phyloP scores from a whole-genome alignment of 2,113 vertebrate genomes.

The Ramphastos sulfuratus region DNA sequence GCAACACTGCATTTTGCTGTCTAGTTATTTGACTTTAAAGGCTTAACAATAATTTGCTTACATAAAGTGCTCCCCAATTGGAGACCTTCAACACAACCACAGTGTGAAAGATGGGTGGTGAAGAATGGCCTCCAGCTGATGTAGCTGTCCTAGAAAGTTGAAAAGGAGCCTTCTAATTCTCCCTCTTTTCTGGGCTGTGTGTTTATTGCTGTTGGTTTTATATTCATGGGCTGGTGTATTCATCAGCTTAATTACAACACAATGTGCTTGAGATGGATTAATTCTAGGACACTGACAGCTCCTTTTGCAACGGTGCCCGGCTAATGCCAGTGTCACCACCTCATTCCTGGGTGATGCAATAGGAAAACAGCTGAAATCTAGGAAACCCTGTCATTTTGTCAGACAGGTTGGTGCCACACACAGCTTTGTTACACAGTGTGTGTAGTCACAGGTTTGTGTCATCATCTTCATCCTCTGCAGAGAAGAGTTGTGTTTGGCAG shows the following conservation, averaged over 20 bases:
- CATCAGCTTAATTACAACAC: slow-evolving; percentile 45
- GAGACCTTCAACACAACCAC: neutral
- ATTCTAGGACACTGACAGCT: slow-evolving; percentile 53
- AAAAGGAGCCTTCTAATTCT: slow-evolving; percentile 18
- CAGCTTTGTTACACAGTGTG: neutral
- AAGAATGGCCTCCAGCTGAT: neutral
- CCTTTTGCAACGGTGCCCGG: slow-evolving; percentile 1
- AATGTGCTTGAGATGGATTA: slow-evolving; percentile 51
- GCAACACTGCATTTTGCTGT: neutral
- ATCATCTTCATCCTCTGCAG: neutral
- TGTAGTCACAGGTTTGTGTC: neutral
- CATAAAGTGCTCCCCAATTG: neutral
- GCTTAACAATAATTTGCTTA: neutral
- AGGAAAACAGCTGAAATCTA: slow-evolving; percentile 62
- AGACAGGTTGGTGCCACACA: neutral
- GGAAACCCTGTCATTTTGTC: slow-evolving; percentile 53
- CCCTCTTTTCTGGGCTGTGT: neutral
- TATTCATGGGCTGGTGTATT: slow-evolving; percentile 25
- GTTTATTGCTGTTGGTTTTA: slow-evolving; percentile 43
- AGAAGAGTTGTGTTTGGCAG: neutral
- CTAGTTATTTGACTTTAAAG: neutral
- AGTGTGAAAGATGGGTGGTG: neutral
- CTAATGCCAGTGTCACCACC: slow-evolving; percentile 24
- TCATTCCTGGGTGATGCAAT: slow-evolving; percentile 57
- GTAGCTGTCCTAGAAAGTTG: neutral